Percentiles rank a stretch among this genome's conserved stretches.
These are phyloP conservation scores for Lathronympha strigana DNA, from an alignment of 2,888 invertebrate genomes.

Conservation along the genomic window DNA sequence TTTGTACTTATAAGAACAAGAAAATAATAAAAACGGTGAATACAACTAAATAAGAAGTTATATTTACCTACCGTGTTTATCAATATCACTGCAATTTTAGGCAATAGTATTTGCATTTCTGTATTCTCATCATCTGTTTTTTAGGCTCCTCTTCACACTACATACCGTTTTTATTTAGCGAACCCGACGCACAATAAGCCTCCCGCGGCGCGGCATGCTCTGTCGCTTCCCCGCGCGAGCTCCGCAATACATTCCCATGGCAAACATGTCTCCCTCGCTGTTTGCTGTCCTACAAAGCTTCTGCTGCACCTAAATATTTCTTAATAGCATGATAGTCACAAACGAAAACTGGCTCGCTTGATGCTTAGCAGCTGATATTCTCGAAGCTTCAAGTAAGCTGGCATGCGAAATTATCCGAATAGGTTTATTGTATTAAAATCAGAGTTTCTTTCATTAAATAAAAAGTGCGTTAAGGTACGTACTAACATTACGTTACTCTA, in stretches of 20 bases:
- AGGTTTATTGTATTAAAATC: background rate
- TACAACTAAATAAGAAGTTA: too few species aligned
- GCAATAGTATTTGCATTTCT: background rate
- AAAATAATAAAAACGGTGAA: too few species aligned
- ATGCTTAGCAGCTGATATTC: background rate
- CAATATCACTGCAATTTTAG: background rate
- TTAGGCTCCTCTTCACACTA: slow-evolving; percentile 2
- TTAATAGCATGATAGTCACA: slow-evolving; percentile 44
- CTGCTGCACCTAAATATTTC: slow-evolving; percentile 46
- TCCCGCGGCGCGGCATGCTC: slow-evolving; percentile 60
- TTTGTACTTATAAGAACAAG: too few species aligned
- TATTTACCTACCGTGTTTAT: too few species aligned
- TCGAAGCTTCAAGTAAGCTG: background rate
- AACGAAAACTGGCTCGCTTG: background rate
- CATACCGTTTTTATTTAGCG: slow-evolving; percentile 49
- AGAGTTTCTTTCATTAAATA: too few species aligned
- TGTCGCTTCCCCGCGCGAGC: slow-evolving; percentile 60
- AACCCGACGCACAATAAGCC: slow-evolving; percentile 51
- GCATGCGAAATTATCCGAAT: background rate
- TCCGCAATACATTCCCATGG: slow-evolving; percentile 65
- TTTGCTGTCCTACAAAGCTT: slow-evolving; percentile 61
- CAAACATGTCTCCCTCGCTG: slow-evolving; percentile 66
- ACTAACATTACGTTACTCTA: background rate
- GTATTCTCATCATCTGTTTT: slow-evolving; percentile 5
- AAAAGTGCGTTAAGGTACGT: background rate